Evolutionary conservation across 2,888 invertebrate genomes (phyloP).

Genomic region (Formica aserva): DNA sequence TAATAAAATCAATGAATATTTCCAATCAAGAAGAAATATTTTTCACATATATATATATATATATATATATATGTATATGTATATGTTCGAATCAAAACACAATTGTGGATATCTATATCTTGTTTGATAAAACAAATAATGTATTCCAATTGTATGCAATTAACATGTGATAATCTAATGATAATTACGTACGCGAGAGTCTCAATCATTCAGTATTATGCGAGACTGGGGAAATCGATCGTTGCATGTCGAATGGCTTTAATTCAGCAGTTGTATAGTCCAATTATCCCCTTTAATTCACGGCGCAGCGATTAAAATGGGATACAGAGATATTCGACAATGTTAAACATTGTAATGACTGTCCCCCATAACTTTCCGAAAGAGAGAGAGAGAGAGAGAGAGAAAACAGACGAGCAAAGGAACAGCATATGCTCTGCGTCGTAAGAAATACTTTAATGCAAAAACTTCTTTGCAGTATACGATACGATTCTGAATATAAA

Average conservation of each 20-base stretch:
- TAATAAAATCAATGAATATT: neutral
- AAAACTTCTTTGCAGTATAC: conserved; percentile 27
- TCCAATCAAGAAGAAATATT: neutral
- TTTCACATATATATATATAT: neutral
- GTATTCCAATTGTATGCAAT: conserved; percentile 53
- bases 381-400: neutral
- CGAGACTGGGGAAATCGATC: conserved; percentile 58
- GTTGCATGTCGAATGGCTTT: conserved; percentile 53
- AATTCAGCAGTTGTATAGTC: conserved; percentile 51
- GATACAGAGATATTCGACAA: neutral
- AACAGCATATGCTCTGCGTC: neutral
- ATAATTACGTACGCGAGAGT: conserved; percentile 51
- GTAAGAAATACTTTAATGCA: conserved; percentile 38
- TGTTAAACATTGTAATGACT: neutral
- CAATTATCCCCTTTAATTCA: conserved; percentile 56
- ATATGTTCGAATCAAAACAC: no score
- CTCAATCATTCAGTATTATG: conserved; percentile 66
- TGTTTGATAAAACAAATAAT: conserved; percentile 25
- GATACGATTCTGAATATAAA: conserved; percentile 35
- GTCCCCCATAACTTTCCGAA: neutral
- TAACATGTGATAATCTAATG: conserved; percentile 48
- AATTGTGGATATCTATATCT: neutral
- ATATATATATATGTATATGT: neutral
- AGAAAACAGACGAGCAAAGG: neutral
- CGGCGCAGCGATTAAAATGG: neutral